Conservation (phyloP, 2,888 invertebrate genomes). For the Synergus gifuensis region DNA sequence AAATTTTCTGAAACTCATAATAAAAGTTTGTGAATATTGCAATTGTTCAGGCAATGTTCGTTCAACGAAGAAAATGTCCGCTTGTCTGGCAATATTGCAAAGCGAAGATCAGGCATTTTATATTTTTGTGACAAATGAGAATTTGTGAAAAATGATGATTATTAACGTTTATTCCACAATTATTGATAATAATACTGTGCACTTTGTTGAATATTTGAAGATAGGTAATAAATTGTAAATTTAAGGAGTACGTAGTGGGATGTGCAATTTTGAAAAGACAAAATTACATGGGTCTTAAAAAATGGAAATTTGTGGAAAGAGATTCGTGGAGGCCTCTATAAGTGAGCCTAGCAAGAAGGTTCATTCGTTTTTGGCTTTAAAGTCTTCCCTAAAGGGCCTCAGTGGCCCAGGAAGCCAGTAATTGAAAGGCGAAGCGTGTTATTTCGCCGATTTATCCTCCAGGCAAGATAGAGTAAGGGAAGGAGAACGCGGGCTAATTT, state of each 20-base stretch:
- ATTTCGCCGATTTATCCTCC: constrained; percentile 50
- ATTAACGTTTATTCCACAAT: too few species aligned
- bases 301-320: constrained; percentile 38
- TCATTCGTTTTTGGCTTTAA: constrained; percentile 21
- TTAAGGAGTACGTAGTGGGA: not conserved
- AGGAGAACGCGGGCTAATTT: constrained; percentile 45
- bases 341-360: not conserved
- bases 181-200: too few species aligned
- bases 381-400: constrained; percentile 12
- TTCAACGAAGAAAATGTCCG: too few species aligned
- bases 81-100: too few species aligned
- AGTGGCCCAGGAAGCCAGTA: constrained; percentile 46
- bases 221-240: not conserved
- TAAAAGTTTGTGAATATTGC: too few species aligned
- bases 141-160: too few species aligned
- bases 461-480: constrained; percentile 46
- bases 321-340: constrained; percentile 1
- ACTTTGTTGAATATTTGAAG: not conserved
- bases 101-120: too few species aligned
- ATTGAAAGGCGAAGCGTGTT: constrained; percentile 56
- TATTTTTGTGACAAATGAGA: too few species aligned
- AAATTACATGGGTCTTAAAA: constrained; percentile 20
- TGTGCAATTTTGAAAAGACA: constrained; percentile 4
- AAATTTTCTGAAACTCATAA: too few species aligned
- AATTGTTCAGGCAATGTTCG: too few species aligned